These are phyloP conservation scores for Rattus rattus DNA, from an alignment of 2,113 vertebrate species.

Conservation along the genomic window DNA sequence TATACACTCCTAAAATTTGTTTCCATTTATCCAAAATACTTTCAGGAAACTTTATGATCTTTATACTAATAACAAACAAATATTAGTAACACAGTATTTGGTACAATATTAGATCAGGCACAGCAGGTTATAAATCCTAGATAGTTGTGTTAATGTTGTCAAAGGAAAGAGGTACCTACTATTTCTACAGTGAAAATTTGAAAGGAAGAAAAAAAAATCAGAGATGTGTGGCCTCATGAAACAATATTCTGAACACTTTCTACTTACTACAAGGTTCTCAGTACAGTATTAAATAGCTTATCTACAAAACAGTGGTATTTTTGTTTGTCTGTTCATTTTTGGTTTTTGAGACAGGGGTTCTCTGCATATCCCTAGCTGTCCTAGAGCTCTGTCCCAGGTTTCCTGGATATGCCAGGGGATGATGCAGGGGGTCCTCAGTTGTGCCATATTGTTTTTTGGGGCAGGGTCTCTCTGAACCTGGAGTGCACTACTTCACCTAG, in stretches of 20 bases:
- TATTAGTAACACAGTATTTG: conserved; percentile 29
- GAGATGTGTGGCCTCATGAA: conserved; percentile 15
- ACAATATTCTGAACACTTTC: neutral
- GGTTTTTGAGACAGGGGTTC: neutral
- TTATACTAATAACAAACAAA: conserved; percentile 26
- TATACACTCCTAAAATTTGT: neutral
- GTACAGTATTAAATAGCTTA: neutral
- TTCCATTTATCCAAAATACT: conserved; percentile 59
- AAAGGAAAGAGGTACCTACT: conserved; percentile 10
- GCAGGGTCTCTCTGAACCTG: neutral
- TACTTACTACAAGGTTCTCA: conserved; percentile 14
- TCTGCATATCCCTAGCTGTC: neutral
- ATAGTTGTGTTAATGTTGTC: conserved; percentile 1
- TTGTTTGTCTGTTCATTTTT: neutral
- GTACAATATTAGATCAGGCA: conserved; percentile 4
- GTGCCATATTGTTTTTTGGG: neutral
- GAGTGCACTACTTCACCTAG: neutral
- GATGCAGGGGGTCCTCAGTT: neutral
- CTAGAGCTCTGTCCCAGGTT: neutral
- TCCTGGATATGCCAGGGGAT: neutral
- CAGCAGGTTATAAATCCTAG: neutral
- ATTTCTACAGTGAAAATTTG: conserved; percentile 51
- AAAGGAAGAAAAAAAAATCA: conserved; percentile 48
- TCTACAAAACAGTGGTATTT: neutral
- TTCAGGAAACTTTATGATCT: conserved; percentile 47